Evolutionary conservation across 2,888 invertebrate genomes (phyloP).

Genomic region (Ophion ventricosus): DNA sequence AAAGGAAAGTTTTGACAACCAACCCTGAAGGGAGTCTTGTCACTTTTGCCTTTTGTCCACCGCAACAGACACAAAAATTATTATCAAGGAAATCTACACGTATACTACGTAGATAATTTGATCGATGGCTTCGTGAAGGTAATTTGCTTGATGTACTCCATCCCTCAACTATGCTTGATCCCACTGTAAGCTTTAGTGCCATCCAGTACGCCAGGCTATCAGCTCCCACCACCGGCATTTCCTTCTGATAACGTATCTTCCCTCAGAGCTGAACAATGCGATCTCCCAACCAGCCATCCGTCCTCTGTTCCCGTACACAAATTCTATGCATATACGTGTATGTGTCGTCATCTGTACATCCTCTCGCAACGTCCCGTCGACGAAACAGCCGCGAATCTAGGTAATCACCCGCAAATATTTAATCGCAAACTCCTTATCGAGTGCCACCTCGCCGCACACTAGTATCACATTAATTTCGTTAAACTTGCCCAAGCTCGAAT

Average conservation of each 20-base stretch:
- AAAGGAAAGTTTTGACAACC: no score
- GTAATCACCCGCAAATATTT: slow-evolving; percentile 62
- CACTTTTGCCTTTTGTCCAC: no score
- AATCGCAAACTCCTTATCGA: slow-evolving; percentile 63
- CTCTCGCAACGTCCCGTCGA: slow-evolving; percentile 17
- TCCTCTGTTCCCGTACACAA: background rate
- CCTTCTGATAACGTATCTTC: slow-evolving; percentile 56
- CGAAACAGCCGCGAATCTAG: slow-evolving; percentile 40
- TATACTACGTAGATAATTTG: no score
- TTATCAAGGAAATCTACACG: no score
- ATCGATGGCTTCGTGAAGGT: no score
- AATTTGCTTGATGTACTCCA: background rate
- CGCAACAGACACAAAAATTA: no score
- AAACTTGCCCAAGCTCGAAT: slow-evolving; percentile 16
- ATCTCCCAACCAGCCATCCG: slow-evolving; percentile 28
- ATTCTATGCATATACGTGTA: background rate
- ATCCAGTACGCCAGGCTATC: background rate
- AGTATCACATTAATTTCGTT: slow-evolving; percentile 42
- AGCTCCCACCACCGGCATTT: slow-evolving; percentile 31
- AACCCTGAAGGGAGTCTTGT: no score
- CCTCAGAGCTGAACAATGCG: slow-evolving; percentile 55
- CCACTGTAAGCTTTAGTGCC: background rate
- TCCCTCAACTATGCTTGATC: background rate
- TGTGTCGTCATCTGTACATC: background rate
- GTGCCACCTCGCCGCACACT: slow-evolving; percentile 53